Conservation (phyloP, 1,140 invertebrate species). For the Reticulitermes speratus region DNA sequence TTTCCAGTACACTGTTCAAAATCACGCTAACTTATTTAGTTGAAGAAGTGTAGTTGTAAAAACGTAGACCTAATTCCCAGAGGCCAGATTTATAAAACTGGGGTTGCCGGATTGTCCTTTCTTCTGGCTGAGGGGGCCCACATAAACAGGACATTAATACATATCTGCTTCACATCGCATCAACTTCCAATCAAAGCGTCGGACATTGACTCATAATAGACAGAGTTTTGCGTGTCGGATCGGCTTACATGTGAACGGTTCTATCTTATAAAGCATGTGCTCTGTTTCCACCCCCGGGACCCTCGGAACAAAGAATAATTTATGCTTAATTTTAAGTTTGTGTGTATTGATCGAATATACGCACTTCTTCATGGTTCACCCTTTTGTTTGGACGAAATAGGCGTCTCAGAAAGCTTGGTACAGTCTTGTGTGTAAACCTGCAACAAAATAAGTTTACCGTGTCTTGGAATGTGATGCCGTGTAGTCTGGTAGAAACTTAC, state of each 20-base stretch:
- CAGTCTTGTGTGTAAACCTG: too few species aligned
- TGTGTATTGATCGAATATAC: background rate
- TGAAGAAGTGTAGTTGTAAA: too few species aligned
- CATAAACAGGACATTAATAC: background rate
- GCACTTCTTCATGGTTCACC: background rate
- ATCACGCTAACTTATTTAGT: too few species aligned
- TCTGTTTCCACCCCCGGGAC: background rate
- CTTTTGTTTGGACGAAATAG: background rate
- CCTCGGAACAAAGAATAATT: background rate
- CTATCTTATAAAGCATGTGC: background rate
- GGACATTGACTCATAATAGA: background rate
- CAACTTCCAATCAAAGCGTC: background rate
- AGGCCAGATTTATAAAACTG: too few species aligned
- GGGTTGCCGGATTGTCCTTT: too few species aligned
- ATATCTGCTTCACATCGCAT: background rate
- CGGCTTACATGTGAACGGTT: background rate
- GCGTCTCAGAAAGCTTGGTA: too few species aligned
- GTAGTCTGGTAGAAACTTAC: too few species aligned
- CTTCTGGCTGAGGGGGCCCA: background rate
- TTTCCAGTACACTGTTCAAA: too few species aligned
- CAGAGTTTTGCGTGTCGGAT: background rate
- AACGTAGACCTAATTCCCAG: too few species aligned
- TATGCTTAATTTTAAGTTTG: background rate
- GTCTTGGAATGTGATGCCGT: too few species aligned
- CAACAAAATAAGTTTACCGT: too few species aligned